Percentiles rank a stretch among this genome's conserved stretches.
Evolutionary conservation across 2,888 invertebrate genomes (phyloP).

Genomic region (Coenonympha arcania): DNA sequence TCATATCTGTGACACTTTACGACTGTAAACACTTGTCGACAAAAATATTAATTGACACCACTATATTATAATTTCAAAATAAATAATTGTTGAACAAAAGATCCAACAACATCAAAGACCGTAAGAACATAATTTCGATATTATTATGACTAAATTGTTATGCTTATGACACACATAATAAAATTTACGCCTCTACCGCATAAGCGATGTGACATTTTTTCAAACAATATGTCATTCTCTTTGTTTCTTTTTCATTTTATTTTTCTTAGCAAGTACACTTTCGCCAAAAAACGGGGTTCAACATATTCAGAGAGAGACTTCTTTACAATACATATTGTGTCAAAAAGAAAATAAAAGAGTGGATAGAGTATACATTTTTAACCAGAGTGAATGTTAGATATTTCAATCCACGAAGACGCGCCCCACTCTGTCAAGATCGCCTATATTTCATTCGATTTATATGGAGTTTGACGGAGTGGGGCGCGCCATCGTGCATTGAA

Average conservation of each 20-base stretch:
- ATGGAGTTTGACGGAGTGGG: no score
- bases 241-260: neutral
- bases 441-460: no score
- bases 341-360: no score
- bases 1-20: constrained; percentile 7
- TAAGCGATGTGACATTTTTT: neutral
- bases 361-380: no score
- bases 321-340: no score
- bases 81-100: constrained; percentile 2
- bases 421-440: no score
- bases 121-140: neutral
- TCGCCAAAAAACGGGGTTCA: no score
- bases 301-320: no score
- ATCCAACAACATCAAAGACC: constrained; percentile 2
- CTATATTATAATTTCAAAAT: constrained; percentile 8
- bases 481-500: no score
- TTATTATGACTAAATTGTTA: constrained; percentile 9
- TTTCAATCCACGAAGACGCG: no score
- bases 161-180: neutral
- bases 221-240: neutral
- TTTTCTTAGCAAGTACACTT: no score
- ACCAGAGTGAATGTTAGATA: no score
- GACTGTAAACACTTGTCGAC: constrained; percentile 7
- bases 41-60: constrained; percentile 13
- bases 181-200: neutral